Evolutionary conservation across 2,797 vertebrate genomes (phyloP).

Genomic region (Falco columbarius): DNA sequence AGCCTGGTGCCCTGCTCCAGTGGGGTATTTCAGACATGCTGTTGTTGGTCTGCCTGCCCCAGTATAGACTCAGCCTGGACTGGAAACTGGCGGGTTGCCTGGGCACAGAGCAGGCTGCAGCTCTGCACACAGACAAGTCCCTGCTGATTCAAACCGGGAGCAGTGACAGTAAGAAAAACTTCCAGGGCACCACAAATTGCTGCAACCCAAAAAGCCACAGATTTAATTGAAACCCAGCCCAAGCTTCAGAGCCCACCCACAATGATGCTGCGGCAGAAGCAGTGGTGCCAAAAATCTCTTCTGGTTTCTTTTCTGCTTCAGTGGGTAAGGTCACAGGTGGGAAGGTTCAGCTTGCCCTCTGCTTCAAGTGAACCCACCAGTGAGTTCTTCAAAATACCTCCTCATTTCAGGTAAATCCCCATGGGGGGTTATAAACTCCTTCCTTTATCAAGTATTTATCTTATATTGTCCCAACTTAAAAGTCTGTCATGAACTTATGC

Average conservation of each 20-base stretch:
- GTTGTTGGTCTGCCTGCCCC: neutral
- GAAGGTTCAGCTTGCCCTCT: neutral
- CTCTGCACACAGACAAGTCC: neutral
- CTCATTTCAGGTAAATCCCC: neutral
- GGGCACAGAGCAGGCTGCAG: neutral
- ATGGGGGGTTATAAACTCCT: neutral
- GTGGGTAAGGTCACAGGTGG: rapidly evolving
- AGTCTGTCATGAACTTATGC: neutral
- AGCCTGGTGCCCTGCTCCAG: neutral
- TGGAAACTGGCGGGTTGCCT: rapidly evolving
- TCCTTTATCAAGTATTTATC: neutral
- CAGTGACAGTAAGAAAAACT: neutral
- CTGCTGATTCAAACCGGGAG: neutral
- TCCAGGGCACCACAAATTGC: neutral
- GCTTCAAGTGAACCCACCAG: neutral
- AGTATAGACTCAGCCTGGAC: neutral
- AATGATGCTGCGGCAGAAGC: neutral
- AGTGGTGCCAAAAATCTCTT: neutral
- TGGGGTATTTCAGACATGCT: neutral
- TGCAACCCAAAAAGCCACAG: neutral
- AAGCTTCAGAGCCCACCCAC: neutral
- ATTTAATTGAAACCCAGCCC: neutral
- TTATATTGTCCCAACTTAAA: neutral
- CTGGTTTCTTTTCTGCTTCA: neutral
- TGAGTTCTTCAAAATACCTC: neutral